Evolutionary conservation across 2,797 vertebrate species (phyloP), one percentile per base, ranked within the genome.

Genomic region (Schizopygopsis pylzovi): DNA sequence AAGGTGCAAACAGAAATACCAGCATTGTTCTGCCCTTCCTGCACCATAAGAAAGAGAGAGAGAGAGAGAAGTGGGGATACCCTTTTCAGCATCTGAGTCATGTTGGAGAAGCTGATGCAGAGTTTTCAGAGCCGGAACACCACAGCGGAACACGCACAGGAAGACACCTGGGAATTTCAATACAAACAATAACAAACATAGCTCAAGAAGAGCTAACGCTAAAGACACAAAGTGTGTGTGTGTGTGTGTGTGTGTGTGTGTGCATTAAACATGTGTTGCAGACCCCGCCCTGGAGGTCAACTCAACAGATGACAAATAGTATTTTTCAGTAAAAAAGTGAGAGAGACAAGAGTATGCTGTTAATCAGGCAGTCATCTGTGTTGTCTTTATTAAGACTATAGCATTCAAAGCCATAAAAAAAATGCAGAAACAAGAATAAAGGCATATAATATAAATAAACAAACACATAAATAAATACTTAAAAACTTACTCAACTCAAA

Each of bases 131-230:
- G 73, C 67, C 59, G 52, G 89, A 87, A 84, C 73, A 61, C 68
- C 20, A 76, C 65, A 76, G 59, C 70, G 54, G 84, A 87, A 80
- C 86, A 87, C 85, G 90, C 87, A 85, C 85, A 81, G 91, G 91
- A 90, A 91, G 86, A 87, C 89, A 91, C 90, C 90, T 91, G 91
- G 79, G 87, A 88, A 63, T 81, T 70, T 76, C 65, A 85, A 83
- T 45, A 81, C 82, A 88, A 90, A 89, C 90, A 89, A 82, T 80
- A 85, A 79, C 86, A 85, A 76, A 67, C 78, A 79, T 22, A 22
- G 79, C 65, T 86, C 85, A 91, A 89, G 89, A 91, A 88, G 82
- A 54, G 68, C 76, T 80, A 71, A 65, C 28, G n/a, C 52, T 82
- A 71, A 86, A 88, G 67, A 77, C 12, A 13, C 75, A 79, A 41